These are phyloP conservation scores for Choloepus hoffmanni DNA, from an alignment of 2,113 vertebrate genomes.

Conservation along the genomic window DNA sequence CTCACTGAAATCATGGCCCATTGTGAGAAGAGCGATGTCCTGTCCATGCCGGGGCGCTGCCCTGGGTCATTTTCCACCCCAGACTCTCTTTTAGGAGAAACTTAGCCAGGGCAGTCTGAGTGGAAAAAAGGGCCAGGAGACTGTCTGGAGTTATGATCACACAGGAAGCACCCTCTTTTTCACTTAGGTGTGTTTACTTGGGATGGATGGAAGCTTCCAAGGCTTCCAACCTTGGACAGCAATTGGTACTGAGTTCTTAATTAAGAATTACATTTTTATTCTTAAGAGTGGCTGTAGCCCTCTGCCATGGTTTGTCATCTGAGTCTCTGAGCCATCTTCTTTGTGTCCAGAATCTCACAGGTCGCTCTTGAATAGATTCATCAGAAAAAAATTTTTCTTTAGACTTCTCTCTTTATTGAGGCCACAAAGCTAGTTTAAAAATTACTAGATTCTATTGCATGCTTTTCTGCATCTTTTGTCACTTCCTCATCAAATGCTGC, in stretches of 20 bases:
- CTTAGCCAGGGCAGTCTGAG: neutral
- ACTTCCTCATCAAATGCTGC: neutral
- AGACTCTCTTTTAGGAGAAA: neutral
- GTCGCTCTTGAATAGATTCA: neutral
- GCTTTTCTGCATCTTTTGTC: neutral
- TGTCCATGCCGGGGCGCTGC: neutral
- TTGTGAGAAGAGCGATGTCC: neutral
- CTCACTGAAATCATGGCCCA: neutral
- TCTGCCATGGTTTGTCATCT: neutral
- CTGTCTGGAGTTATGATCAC: neutral
- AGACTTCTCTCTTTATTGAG: neutral
- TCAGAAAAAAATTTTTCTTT: neutral
- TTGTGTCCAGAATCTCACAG: neutral
- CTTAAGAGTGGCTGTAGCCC: neutral
- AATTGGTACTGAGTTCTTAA: neutral
- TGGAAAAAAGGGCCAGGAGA: neutral
- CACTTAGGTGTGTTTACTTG: neutral
- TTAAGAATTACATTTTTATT: too few species aligned
- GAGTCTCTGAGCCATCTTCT: neutral
- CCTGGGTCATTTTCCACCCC: neutral
- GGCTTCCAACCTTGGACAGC: neutral
- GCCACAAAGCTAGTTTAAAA: neutral
- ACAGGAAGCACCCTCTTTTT: neutral
- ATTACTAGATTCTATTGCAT: neutral
- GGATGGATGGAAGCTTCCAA: neutral